Base-by-base conservation (phyloP, 2,888 invertebrate species). In the Oscheius onirici region DNA sequence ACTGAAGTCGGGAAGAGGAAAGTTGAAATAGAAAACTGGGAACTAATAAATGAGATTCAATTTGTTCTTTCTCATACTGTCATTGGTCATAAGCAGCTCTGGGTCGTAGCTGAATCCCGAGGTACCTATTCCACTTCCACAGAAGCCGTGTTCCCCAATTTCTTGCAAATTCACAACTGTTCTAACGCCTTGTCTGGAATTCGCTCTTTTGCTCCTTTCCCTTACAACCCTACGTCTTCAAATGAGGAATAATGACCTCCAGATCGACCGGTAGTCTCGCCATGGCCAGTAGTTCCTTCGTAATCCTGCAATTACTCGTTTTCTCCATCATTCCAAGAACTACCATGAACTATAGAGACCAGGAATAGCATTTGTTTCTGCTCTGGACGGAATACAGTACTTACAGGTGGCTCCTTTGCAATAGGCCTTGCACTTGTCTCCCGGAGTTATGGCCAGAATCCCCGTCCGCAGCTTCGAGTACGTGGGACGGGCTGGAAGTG, bases 51-150 rank as follows among this genome's bases (percentile, higher is more conserved):
- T 34, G 34, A 34, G 34, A n/a, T 34, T 34, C 34, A 8, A 0
- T 34, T n/a, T 34, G 34, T 34, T 34, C 34, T 8, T 34, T 8
- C 11, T 26, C 58, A 22, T 89, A 94, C 94, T 92, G 82, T 92
- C 91, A 84, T 93, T 92, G 80, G 92, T 92, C 95, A 95, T 95
- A 87, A 95, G 93, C 58, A 91, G 89, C 76, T 92, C 91, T 0
- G 94, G 94, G 84, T 93, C 92, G 87, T 95, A 95, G 0, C 94
- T 92, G 89, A 94, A 94, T 3, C 94, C 94, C 8, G 92, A 92
- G 28, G 90, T 89, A 76, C 92, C 71, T 77, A 93, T 90, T 0
- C 92, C 91, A 15, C 86, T 84, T 0, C 94, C 94, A 88, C 95
- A 95, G 86, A 92, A 92, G n/a, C 92, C 91, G 88, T 95, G 94